These are phyloP conservation scores for Calephelis nemesis DNA, from an alignment of 1,140 invertebrate species.

Conservation along the genomic window DNA sequence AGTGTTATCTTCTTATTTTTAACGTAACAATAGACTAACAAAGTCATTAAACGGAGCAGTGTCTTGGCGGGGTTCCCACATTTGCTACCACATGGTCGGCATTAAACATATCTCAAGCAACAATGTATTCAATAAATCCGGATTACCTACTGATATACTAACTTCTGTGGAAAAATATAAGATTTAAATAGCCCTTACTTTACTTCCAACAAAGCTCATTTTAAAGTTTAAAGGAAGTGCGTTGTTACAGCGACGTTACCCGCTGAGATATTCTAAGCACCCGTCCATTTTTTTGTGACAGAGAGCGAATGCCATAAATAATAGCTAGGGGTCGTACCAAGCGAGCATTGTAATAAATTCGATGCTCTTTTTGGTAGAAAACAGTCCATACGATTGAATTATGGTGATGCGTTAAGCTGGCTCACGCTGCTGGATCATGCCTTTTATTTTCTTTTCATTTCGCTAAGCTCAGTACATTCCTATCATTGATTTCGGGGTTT, in stretches of 20 bases:
- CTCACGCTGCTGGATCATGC: slow-evolving; percentile 56
- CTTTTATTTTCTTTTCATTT: slow-evolving; percentile 71
- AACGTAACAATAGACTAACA: slow-evolving; percentile 68
- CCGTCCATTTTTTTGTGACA: slow-evolving; percentile 76
- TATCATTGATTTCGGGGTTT: slow-evolving; percentile 54
- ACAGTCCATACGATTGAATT: slow-evolving; percentile 70
- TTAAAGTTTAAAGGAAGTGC: slow-evolving; percentile 66
- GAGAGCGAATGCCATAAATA: slow-evolving; percentile 77
- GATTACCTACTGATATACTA: slow-evolving; percentile 67
- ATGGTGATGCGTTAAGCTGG: slow-evolving; percentile 75
- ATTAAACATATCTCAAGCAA: slow-evolving; percentile 62
- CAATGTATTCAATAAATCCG: slow-evolving; percentile 71
- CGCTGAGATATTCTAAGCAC: slow-evolving; percentile 74
- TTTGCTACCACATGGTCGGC: slow-evolving; percentile 70
- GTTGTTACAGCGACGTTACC: slow-evolving; percentile 76
- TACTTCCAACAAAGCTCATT: slow-evolving; percentile 45
- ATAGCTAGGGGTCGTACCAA: slow-evolving; percentile 73
- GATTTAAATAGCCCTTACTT: slow-evolving; percentile 43
- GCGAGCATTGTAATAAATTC: slow-evolving; percentile 74
- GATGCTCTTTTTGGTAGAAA: slow-evolving; percentile 76
- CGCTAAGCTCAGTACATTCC: slow-evolving; percentile 50
- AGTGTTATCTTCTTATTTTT: slow-evolving; percentile 1
- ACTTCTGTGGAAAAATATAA: slow-evolving; percentile 38
- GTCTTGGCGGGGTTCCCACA: slow-evolving; percentile 76
- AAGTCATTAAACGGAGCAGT: slow-evolving; percentile 67